Evolutionary conservation across 2,888 invertebrate species (phyloP).

Genomic region (Rhagonycha fulva): DNA sequence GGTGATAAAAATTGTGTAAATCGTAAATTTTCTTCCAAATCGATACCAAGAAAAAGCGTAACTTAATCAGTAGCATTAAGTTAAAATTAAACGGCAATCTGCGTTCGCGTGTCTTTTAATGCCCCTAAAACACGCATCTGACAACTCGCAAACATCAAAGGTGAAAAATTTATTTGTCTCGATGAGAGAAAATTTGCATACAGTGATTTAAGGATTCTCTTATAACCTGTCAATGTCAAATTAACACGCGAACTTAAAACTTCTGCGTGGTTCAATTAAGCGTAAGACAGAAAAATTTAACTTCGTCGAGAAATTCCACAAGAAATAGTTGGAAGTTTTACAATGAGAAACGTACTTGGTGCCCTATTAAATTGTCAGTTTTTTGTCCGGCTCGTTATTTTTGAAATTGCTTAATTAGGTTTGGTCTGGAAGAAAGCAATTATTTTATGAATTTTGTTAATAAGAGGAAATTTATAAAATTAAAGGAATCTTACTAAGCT

Average conservation of each 20-base stretch:
- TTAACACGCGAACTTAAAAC: constrained; percentile 42
- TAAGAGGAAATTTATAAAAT: neutral
- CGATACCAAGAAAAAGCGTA: constrained; percentile 43
- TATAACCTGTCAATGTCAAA: constrained; percentile 45
- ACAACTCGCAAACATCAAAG: constrained; percentile 29
- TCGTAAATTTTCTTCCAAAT: constrained; percentile 8
- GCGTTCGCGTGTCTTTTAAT: constrained; percentile 46
- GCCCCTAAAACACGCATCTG: constrained; percentile 43
- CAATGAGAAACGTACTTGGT: constrained; percentile 9
- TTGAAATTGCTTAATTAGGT: constrained; percentile 24
- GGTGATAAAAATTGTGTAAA: neutral
- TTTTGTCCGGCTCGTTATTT: constrained; percentile 8
- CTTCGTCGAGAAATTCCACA: constrained; percentile 6
- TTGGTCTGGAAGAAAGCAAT: neutral
- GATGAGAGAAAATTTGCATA: constrained; percentile 42
- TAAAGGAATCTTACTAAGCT: neutral
- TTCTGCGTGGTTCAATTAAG: constrained; percentile 11
- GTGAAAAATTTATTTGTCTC: constrained; percentile 46
- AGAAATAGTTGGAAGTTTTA: constrained; percentile 9
- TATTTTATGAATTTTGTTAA: neutral
- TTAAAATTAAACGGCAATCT: constrained; percentile 46
- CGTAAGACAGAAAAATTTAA: constrained; percentile 6
- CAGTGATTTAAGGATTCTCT: constrained; percentile 44
- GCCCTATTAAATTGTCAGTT: constrained; percentile 19
- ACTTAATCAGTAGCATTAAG: constrained; percentile 47